Percentiles rank a stretch among this genome's conserved stretches.
These are phyloP conservation scores for Dendrolimus pini DNA, from an alignment of 2,888 invertebrate species.

Conservation along the genomic window DNA sequence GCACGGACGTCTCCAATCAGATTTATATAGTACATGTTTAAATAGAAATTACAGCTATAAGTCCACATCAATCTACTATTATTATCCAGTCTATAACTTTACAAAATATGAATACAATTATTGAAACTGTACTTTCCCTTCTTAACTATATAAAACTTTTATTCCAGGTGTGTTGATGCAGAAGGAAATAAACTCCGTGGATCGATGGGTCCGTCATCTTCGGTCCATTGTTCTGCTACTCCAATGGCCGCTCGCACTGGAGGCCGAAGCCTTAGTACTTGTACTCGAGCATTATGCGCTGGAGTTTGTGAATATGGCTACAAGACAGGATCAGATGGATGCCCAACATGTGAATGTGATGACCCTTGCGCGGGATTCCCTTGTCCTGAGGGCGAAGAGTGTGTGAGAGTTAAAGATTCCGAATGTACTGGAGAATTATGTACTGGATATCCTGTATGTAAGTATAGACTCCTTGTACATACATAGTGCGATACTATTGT, in stretches of 20 bases:
- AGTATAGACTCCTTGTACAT: constrained; percentile 36
- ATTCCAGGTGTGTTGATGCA: constrained; percentile 82
- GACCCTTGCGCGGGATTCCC: constrained; percentile 89
- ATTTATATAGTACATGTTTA: too few relatives aligned
- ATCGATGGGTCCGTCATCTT: constrained; percentile 86
- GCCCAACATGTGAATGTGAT: constrained; percentile 90
- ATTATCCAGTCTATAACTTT: too few relatives aligned
- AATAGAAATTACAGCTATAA: too few relatives aligned
- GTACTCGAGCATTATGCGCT: constrained; percentile 85
- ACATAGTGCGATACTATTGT: too few relatives aligned
- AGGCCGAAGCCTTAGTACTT: constrained; percentile 74
- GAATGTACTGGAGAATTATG: constrained; percentile 80
- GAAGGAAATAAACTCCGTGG: constrained; percentile 86
- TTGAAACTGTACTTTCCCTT: too few relatives aligned
- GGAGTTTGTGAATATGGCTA: constrained; percentile 92
- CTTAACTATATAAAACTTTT: not conserved
- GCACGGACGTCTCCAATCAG: too few relatives aligned
- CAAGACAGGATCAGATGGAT: constrained; percentile 80
- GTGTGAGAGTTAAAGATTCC: constrained; percentile 83
- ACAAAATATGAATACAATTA: too few relatives aligned
- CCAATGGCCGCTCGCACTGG: constrained; percentile 50
- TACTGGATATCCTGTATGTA: constrained; percentile 86
- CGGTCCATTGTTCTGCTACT: constrained; percentile 77
- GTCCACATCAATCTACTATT: too few relatives aligned
- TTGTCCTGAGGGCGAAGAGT: constrained; percentile 83